These are phyloP conservation scores for Habropoda laboriosa DNA, from an alignment of 1,140 invertebrate species.

Conservation along the genomic window DNA sequence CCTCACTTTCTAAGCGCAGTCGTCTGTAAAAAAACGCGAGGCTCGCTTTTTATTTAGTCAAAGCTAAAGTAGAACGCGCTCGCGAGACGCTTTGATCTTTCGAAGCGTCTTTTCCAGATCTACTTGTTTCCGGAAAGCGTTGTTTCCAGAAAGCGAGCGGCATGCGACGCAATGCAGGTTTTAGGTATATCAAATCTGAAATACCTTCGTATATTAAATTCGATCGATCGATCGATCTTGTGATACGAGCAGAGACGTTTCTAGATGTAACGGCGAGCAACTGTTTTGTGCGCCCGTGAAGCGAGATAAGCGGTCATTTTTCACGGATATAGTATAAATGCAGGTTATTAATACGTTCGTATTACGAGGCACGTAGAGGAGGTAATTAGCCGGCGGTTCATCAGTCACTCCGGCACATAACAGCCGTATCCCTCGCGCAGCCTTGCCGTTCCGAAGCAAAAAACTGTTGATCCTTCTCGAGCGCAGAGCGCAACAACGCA, in stretches of 20 bases:
- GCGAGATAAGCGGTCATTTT: constrained; percentile 73
- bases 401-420: constrained; percentile 74
- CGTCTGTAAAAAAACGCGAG: constrained; percentile 19
- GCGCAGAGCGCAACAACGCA: constrained; percentile 56
- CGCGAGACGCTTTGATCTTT: constrained; percentile 48
- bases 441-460: constrained; percentile 60
- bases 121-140: background rate
- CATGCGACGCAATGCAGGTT: too few species aligned
- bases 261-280: background rate
- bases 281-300: background rate
- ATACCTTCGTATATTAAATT: too few species aligned
- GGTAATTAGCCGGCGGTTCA: constrained; percentile 79
- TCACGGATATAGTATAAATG: constrained; percentile 77
- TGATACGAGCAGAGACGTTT: too few species aligned
- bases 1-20: constrained; percentile 14
- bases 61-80: constrained; percentile 23
- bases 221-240: too few species aligned
- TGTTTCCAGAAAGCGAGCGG: too few species aligned
- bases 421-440: constrained; percentile 18
- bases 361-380: constrained; percentile 75
- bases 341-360: constrained; percentile 77
- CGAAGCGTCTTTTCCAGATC: constrained; percentile 14
- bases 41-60: constrained; percentile 26
- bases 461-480: constrained; percentile 50
- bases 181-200: too few species aligned